Evolutionary conservation across 2,113 vertebrate species (phyloP).

Genomic region (Stictonetta naevosa): DNA sequence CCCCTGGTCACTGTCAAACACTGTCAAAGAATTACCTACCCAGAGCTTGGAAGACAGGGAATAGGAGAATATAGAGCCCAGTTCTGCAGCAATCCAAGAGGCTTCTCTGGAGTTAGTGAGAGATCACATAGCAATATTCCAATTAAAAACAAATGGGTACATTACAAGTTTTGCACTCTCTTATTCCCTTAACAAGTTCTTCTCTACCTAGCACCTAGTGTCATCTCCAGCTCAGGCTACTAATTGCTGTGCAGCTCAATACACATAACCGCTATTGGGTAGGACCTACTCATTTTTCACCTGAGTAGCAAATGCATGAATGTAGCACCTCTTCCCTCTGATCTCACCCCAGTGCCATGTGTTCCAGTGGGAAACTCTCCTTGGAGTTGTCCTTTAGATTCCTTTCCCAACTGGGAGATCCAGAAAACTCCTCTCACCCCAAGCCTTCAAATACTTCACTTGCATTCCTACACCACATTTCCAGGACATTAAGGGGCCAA

Average conservation of each 20-base stretch:
- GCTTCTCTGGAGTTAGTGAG: not conserved
- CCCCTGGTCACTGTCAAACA: conserved; percentile 1
- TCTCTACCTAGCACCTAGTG: not conserved
- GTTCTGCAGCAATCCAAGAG: not conserved
- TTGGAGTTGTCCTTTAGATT: not conserved
- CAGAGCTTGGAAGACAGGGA: not conserved
- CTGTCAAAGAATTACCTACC: not conserved
- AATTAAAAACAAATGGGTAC: not conserved
- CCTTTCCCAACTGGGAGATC: not conserved
- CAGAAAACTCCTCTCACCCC: not conserved
- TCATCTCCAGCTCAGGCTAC: not conserved
- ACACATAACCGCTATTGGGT: too few relatives aligned
- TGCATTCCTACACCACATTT: not conserved
- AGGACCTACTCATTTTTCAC: too few relatives aligned
- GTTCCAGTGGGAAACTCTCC: not conserved
- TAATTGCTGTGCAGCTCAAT: not conserved
- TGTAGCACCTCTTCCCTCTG: not conserved
- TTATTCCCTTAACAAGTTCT: not conserved
- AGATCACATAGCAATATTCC: not conserved
- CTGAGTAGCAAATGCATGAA: too few relatives aligned
- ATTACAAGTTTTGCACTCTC: not conserved
- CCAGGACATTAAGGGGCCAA: not conserved
- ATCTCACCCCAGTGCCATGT: not conserved
- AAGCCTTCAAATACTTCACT: not conserved
- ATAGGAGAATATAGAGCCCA: not conserved